Evolutionary conservation across 2,113 vertebrate genomes (phyloP), one percentile per base, ranked within the genome.

Genomic region (Spheniscus mendiculus): DNA sequence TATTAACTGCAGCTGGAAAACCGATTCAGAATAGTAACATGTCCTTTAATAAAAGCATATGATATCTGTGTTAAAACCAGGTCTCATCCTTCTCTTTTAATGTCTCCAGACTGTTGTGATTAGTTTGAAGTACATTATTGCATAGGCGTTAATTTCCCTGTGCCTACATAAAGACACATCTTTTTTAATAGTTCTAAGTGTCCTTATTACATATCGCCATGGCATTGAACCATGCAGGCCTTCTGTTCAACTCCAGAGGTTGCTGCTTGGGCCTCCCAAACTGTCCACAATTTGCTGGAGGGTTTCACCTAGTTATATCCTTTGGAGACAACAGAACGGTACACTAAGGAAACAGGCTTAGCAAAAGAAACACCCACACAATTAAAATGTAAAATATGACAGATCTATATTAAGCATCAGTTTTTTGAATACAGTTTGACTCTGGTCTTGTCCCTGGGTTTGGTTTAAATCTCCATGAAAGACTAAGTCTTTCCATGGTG

Each of bases 1-100:
- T 82, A 87, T 91, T 82, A 95, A 56, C 40, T 89, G 56, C 73
- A 91, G 72, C 72, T 94, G 92, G 67, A 81, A 80, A 94, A 45
- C 55, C 81, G 62, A 12, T 87, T 95, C 65, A 82, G 56, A 95
- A 83, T 76, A 93, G 61, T 72, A 89, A 79, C 18, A 14, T 38
- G 38, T 63, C 59, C 47, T 94, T 84, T 78, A 95, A 44, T 42
- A 89, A 95, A 87, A 89, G 5, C 22, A 65, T 82, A 32, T 80
- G 59, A 62, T 58, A 90, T 59, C 38, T 82, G 4, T 80, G 42
- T 69, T 80, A 94, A 94, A 89, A 88, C 8, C 89, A 84, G 82
- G 89, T 89, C 55, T 78, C 27, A 52, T 65, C 11, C 6, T 90
- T 83, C 38, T 87, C 58, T 59, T 90, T 82, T 56, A 76, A 40